These are phyloP conservation scores for Telmatochromis bifrenatus DNA, from an alignment of 2,113 vertebrate species.

Conservation along the genomic window DNA sequence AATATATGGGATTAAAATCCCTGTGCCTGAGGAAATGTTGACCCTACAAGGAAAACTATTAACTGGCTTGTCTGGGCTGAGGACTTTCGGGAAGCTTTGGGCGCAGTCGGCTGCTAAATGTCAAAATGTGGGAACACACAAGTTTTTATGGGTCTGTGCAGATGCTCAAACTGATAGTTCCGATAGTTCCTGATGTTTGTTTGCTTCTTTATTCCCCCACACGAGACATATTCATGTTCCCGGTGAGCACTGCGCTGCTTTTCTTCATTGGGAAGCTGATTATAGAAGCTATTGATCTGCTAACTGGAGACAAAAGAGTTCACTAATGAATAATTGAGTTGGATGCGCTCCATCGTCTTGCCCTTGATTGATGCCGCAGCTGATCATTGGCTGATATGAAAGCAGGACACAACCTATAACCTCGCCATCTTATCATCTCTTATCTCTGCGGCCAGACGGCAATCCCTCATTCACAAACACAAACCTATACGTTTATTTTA, in stretches of 20 bases:
- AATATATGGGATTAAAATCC: not conserved
- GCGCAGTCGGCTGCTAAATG: not conserved
- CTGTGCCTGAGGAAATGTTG: not conserved
- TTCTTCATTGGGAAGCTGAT: not conserved
- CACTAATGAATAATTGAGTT: slow-evolving; percentile 36
- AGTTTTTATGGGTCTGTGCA: not conserved
- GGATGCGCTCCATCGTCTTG: not conserved
- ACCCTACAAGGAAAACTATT: not conserved
- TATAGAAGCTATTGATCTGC: slow-evolving; percentile 19
- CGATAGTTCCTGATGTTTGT: not conserved
- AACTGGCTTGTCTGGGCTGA: not conserved
- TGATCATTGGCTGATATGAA: not conserved
- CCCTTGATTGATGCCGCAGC: not conserved
- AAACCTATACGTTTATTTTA: not conserved
- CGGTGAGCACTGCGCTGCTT: not conserved
- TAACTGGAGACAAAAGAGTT: slow-evolving; percentile 9
- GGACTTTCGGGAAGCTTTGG: not conserved
- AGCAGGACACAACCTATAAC: not conserved
- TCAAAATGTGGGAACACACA: not conserved
- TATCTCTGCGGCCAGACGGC: not conserved
- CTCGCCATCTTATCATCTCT: not conserved
- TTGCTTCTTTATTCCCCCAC: not conserved
- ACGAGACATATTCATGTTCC: not conserved
- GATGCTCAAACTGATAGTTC: not conserved
- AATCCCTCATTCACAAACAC: not conserved